Evolutionary conservation across 1,140 invertebrate genomes (phyloP).

Genomic region (Anastrepha obliqua): DNA sequence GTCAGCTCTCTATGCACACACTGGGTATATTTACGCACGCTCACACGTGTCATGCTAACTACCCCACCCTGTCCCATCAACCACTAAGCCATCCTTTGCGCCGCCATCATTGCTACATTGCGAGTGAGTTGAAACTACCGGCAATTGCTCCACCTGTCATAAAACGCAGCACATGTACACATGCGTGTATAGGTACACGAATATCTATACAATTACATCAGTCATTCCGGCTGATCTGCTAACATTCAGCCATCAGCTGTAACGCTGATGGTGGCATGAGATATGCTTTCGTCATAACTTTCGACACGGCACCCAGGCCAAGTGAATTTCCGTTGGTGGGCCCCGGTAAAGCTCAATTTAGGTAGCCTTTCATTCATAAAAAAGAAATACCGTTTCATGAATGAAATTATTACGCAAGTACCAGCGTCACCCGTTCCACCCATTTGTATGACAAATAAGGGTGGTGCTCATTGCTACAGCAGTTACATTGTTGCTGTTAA

Average conservation of each 20-base stretch:
- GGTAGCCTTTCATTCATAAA: constrained; percentile 20
- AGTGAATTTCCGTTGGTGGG: not conserved
- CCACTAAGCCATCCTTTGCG: not conserved
- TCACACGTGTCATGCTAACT: constrained; percentile 1
- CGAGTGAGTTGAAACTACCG: too few species aligned
- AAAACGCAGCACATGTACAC: not conserved
- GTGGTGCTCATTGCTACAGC: not conserved
- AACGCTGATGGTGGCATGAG: not conserved
- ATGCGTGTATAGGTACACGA: not conserved
- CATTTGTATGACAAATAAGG: not conserved
- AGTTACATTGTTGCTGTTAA: constrained; percentile 1
- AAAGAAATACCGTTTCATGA: not conserved
- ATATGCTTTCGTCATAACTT: constrained; percentile 40
- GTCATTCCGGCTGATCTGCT: not conserved
- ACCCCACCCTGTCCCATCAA: not conserved
- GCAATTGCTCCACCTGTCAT: not conserved
- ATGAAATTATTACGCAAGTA: constrained; percentile 45
- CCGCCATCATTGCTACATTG: not conserved
- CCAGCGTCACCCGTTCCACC: not conserved
- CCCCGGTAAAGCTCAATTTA: not conserved
- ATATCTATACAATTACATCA: not conserved
- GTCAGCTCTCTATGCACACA: too few species aligned
- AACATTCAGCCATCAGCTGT: not conserved
- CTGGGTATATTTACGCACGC: not conserved
- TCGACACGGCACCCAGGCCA: not conserved